Evolutionary conservation across 2,113 vertebrate genomes (phyloP).

Genomic region (Proteles cristata): DNA sequence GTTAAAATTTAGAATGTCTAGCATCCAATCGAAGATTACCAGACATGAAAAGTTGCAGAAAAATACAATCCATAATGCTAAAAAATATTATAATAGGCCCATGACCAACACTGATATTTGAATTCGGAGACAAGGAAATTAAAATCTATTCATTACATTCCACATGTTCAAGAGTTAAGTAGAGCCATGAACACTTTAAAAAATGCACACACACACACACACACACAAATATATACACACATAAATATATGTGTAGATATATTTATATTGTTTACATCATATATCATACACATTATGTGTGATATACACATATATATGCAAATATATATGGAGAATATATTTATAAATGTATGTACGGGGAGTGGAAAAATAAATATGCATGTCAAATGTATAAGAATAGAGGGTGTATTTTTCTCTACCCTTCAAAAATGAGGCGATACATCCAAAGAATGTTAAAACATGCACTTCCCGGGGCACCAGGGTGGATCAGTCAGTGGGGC

Average conservation of each 20-base stretch:
- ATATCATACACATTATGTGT: neutral
- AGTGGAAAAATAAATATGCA: neutral
- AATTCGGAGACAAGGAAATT: neutral
- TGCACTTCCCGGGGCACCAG: neutral
- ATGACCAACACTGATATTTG: neutral
- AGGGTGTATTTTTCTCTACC: neutral
- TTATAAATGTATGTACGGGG: neutral
- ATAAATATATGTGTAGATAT: neutral
- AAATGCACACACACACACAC: neutral
- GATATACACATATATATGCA: neutral
- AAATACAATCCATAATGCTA: neutral
- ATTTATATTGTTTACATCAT: neutral
- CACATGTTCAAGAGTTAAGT: neutral
- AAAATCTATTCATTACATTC: neutral
- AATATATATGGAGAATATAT: neutral
- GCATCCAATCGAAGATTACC: neutral
- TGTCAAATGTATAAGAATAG: neutral
- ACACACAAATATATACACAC: neutral
- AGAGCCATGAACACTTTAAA: neutral
- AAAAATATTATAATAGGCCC: neutral
- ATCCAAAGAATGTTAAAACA: neutral
- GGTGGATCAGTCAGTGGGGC: no score
- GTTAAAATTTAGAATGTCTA: neutral
- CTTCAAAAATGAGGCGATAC: neutral
- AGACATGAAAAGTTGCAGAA: neutral